Evolutionary conservation across 2,888 invertebrate genomes (phyloP).

Genomic region (Apamea epomidion): DNA sequence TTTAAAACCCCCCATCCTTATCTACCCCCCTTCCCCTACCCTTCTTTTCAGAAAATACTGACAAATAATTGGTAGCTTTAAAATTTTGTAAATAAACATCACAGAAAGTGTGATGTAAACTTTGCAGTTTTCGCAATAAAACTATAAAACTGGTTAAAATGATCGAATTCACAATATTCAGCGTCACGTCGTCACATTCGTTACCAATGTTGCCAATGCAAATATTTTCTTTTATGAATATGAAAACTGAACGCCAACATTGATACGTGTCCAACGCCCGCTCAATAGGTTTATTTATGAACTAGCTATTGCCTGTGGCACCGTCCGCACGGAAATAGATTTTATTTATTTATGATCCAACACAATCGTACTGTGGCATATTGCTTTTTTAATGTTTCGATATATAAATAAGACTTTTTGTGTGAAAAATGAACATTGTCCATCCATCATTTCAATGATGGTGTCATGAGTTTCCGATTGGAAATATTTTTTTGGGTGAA

Average conservation of each 20-base stretch:
- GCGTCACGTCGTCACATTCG: conserved; percentile 47
- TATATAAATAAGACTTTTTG: background rate
- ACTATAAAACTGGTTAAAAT: conserved; percentile 24
- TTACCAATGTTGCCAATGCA: conserved; percentile 59
- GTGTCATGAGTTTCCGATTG: conserved; percentile 4
- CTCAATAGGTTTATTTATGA: conserved; percentile 50
- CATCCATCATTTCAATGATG: too few relatives aligned
- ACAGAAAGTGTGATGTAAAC: background rate
- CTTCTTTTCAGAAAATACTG: background rate
- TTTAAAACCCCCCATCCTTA: too few relatives aligned
- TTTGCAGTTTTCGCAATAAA: background rate
- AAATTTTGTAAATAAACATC: background rate
- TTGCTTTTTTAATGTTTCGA: background rate
- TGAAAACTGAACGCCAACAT: conserved; percentile 57
- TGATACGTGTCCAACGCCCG: conserved; percentile 53
- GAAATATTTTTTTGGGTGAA: conserved; percentile 3
- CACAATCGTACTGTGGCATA: conserved; percentile 10
- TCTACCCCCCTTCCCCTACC: background rate
- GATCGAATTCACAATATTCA: conserved; percentile 45
- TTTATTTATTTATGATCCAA: conserved; percentile 34
- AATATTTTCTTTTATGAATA: conserved; percentile 64
- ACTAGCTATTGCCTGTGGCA: conserved; percentile 31
- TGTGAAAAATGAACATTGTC: conserved; percentile 16
- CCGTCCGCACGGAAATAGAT: conserved; percentile 5
- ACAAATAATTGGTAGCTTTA: background rate